A percentile compares a stretch with the other conserved stretches of the same genome.
Conservation (phyloP, 1,140 invertebrate species). For the Pseudomyrmex cubaensis region DNA sequence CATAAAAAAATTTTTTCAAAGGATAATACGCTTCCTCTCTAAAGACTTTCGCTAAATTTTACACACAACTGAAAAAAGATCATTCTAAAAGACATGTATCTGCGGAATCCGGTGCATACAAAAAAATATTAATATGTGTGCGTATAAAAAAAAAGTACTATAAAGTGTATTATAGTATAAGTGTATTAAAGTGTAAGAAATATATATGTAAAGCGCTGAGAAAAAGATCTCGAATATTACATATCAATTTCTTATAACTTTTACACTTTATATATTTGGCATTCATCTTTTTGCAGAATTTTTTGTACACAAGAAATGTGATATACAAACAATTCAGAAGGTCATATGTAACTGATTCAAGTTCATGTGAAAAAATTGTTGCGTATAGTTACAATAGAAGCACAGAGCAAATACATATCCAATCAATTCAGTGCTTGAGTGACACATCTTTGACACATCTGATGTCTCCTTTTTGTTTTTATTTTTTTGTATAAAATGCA, state of each 20-base stretch:
- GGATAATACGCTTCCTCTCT: constrained; percentile 26
- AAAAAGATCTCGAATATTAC: too few relatives aligned
- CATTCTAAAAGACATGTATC: neutral
- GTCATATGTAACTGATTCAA: neutral
- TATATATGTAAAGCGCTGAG: too few relatives aligned
- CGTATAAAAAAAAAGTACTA: neutral
- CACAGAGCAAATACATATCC: constrained; percentile 19
- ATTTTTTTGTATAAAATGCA: neutral
- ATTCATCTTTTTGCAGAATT: constrained; percentile 18
- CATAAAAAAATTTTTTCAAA: neutral
- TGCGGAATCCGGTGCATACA: neutral
- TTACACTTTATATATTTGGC: neutral
- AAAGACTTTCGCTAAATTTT: neutral
- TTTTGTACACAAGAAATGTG: constrained; percentile 21
- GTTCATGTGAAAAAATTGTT: neutral
- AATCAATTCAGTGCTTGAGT: constrained; percentile 38
- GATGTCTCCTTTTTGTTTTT: constrained; percentile 12
- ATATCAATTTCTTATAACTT: neutral
- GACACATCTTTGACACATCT: constrained; percentile 37
- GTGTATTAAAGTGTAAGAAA: too few relatives aligned
- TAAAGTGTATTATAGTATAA: neutral
- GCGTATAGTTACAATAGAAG: neutral
- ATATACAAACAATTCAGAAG: constrained; percentile 34
- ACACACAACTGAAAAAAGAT: neutral
- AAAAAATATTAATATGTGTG: constrained; percentile 2